Percentiles rank a stretch among this genome's conserved stretches.
Conservation (phyloP, 2,888 invertebrate species). For the Polydrusus tereticollis region DNA sequence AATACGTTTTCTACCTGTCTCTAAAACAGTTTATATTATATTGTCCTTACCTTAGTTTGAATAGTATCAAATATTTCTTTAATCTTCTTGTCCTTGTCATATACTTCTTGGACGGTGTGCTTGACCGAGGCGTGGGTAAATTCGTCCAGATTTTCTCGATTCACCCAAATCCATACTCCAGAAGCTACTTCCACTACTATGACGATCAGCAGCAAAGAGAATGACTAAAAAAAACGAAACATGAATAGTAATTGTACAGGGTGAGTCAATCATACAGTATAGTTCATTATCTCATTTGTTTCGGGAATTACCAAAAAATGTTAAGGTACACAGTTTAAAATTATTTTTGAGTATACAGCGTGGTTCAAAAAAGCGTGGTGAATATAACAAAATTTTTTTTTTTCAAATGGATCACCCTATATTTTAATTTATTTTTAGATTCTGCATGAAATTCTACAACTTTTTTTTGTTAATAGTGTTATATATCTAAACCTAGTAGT, state of each 20-base stretch:
- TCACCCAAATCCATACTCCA: slow-evolving; percentile 82
- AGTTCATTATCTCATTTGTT: neutral
- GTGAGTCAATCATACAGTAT: neutral
- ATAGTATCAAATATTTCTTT: slow-evolving; percentile 77
- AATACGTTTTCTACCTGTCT: too few relatives aligned
- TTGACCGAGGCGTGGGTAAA: slow-evolving; percentile 75
- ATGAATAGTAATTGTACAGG: neutral
- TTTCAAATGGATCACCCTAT: too few relatives aligned
- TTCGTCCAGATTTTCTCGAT: slow-evolving; percentile 76
- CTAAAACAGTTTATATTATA: too few relatives aligned
- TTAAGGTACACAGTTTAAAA: too few relatives aligned
- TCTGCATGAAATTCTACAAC: too few relatives aligned
- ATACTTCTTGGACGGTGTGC: slow-evolving; percentile 75
- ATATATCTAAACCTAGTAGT: too few relatives aligned
- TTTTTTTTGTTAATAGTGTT: too few relatives aligned
- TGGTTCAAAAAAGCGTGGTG: too few relatives aligned
- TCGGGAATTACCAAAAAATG: too few relatives aligned
- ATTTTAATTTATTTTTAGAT: too few relatives aligned
- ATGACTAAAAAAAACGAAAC: slow-evolving; percentile 74
- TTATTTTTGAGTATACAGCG: too few relatives aligned
- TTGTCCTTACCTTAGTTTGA: slow-evolving; percentile 71
- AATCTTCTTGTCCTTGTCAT: slow-evolving; percentile 69
- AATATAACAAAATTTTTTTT: too few relatives aligned
- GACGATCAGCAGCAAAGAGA: slow-evolving; percentile 81
- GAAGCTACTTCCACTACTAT: slow-evolving; percentile 84